Base-by-base conservation (phyloP, 2,113 vertebrate species). In the Hippocampus comes region DNA sequence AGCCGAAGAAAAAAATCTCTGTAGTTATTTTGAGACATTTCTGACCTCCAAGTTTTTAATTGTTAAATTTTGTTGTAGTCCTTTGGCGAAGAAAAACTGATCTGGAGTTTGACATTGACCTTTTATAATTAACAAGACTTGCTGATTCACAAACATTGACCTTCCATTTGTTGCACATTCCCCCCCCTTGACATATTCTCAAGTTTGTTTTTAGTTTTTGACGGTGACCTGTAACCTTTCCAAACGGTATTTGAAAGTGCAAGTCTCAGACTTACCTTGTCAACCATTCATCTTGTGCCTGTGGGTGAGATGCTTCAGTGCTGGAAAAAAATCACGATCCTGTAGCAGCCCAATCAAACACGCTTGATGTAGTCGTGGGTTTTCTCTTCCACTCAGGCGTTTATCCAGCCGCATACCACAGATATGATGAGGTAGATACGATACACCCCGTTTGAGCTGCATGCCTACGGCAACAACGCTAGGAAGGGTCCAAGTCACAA, bases 281-380 rank as follows among this genome's bases (percentile, higher is more conserved):
- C 30, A 23, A 46, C 70, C 34, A 34, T 23, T 42, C 63, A 27
- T 78, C 49, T 60, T 72, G 56, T 30, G 51, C 53, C 63, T 71
- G 76, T 77, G 73, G 84, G 84, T 27, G 75, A 80, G 75, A 86
- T 68, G 69, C 70, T 65, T 77, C 73, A 67, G 42, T 25, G 7
- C 66, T 43, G 59, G 70, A 86, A 78, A 71, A 86, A 78, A 88
- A 86, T 82, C 75, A 61, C 60, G 21, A 72, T 78, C 25, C 73
- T 86, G 80, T 78, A 18, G 59, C 70, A 69, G 25, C 60, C 14
- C 20, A 51, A 59, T 74, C 68, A 63, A 73, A 8, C 53, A 61
- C 67, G 63, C 77, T 59, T 63, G 56, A 51, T 67, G 61, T 12
- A 12, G 55, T 80, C 84, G 9, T 82, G 74, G 76, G 76, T 70